Evolutionary conservation across 2,113 vertebrate species (phyloP).

Genomic region (Mustelus asterias): DNA sequence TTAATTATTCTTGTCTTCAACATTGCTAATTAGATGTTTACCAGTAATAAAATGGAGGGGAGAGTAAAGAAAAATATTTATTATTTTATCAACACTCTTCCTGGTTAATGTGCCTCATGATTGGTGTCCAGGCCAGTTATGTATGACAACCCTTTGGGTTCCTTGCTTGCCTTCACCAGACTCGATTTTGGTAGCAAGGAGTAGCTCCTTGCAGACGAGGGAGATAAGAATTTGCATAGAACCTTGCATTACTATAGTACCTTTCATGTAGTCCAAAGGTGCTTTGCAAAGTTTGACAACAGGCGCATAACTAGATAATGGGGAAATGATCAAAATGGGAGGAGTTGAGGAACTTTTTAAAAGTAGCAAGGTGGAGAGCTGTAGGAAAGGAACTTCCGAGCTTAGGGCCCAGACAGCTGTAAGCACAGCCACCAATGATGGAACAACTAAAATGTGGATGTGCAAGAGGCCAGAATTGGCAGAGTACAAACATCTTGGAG

Average conservation of each 20-base stretch:
- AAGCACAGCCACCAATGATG: background rate
- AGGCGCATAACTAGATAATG: background rate
- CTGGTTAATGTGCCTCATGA: background rate
- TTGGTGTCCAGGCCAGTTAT: background rate
- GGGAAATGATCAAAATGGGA: background rate
- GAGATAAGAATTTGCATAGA: too few relatives aligned
- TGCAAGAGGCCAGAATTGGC: background rate
- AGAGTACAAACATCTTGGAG: background rate
- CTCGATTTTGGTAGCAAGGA: background rate
- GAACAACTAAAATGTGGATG: background rate
- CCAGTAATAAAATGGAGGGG: background rate
- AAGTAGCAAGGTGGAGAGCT: background rate
- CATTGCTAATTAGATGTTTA: background rate
- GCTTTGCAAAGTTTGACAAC: background rate
- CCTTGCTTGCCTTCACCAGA: background rate
- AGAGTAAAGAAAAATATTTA: background rate
- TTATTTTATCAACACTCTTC: background rate
- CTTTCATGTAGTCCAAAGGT: background rate
- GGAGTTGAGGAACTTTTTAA: background rate
- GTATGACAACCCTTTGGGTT: background rate
- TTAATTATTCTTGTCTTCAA: background rate
- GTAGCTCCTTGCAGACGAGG: background rate
- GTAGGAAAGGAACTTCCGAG: background rate
- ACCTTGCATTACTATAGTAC: background rate
- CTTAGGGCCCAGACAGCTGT: background rate